These are phyloP conservation scores for Ellobium chinense DNA, from an alignment of 2,888 invertebrate species.

Conservation along the genomic window DNA sequence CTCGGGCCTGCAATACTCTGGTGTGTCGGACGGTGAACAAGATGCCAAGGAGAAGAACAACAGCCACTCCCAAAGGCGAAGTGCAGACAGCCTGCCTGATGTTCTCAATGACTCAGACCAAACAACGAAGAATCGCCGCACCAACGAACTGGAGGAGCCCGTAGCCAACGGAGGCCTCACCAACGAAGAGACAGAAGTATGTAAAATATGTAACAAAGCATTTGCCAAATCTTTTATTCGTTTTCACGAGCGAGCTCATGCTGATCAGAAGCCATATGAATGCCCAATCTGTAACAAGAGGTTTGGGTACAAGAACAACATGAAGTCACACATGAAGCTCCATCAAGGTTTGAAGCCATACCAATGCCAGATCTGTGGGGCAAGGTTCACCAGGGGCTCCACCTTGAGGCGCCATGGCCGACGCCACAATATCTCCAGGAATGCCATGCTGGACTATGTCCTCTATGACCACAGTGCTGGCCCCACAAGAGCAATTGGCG, in stretches of 20 bases:
- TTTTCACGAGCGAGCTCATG: conserved; percentile 71
- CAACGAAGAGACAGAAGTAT: conserved; percentile 65
- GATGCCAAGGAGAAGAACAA: conserved; percentile 24
- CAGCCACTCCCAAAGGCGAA: conserved; percentile 20
- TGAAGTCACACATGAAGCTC: conserved; percentile 74
- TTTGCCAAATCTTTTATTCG: conserved; percentile 69
- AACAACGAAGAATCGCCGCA: conserved; percentile 25
- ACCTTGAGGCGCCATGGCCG: conserved; percentile 71
- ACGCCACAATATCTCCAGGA: conserved; percentile 67
- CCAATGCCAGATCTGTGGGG: conserved; percentile 71
- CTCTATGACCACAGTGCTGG: conserved; percentile 43
- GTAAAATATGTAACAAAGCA: conserved; percentile 68
- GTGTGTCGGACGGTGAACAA: conserved; percentile 29
- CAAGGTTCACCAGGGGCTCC: conserved; percentile 73
- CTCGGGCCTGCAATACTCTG: not conserved
- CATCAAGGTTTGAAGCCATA: conserved; percentile 73
- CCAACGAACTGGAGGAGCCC: conserved; percentile 50
- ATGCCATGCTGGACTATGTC: conserved; percentile 68
- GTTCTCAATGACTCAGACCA: conserved; percentile 24
- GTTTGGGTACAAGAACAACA: conserved; percentile 75
- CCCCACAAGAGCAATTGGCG: not conserved
- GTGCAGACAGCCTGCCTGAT: conserved; percentile 34
- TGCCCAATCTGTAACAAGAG: conserved; percentile 72
- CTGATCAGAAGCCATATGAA: conserved; percentile 72
- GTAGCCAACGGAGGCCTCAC: conserved; percentile 54